phyloP scores from a whole-genome alignment of 2,888 invertebrate genomes.

The Drosophila multiciliata region DNA sequence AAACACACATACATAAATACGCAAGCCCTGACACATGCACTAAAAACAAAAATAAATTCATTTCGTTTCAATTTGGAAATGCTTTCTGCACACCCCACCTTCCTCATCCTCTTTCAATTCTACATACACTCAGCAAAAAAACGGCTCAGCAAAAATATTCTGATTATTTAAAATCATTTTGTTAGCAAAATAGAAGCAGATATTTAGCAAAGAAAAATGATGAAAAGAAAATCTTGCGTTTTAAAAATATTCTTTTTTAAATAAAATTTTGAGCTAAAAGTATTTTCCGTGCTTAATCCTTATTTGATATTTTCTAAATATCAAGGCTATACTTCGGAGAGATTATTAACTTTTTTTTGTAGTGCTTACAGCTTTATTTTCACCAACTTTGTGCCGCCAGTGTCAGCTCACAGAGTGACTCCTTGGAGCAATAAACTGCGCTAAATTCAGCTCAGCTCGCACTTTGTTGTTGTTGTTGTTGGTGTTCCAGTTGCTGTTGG shows the following conservation, averaged over 20 bases:
- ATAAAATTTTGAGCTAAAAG: too few species aligned
- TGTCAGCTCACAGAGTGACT: constrained; percentile 58
- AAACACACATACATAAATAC: constrained; percentile 24
- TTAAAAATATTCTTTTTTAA: too few species aligned
- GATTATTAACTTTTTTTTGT: background rate
- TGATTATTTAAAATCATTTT: background rate
- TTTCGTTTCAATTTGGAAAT: constrained; percentile 69
- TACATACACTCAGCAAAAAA: background rate
- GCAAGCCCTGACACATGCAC: constrained; percentile 22
- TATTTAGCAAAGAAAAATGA: too few species aligned
- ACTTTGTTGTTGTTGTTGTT: constrained; percentile 47
- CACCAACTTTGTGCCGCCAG: constrained; percentile 36
- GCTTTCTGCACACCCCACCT: constrained; percentile 29
- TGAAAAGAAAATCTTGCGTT: too few species aligned
- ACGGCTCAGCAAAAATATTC: background rate
- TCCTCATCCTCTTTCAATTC: background rate
- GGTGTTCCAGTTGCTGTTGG: constrained; percentile 57
- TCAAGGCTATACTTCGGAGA: background rate
- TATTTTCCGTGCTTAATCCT: too few species aligned
- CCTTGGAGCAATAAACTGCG: constrained; percentile 81
- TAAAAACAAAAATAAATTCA: constrained; percentile 74
- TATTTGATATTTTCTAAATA: background rate
- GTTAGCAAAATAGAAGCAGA: too few species aligned
- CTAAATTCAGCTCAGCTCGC: constrained; percentile 71
- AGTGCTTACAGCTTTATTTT: background rate